Conservation (phyloP, 2,888 invertebrate species). For the Agrochola lychnidis region DNA sequence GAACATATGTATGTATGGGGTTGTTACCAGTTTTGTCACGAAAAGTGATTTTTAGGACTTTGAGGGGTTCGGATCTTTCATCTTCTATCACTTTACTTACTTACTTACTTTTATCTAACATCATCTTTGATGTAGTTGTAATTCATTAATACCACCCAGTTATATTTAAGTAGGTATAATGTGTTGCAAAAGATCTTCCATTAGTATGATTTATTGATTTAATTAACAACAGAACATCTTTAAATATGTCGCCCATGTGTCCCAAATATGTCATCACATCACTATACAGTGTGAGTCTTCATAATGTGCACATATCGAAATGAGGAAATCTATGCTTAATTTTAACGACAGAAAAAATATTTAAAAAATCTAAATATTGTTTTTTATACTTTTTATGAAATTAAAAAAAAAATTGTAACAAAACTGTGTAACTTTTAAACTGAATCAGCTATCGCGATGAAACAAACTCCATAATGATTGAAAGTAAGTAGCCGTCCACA, state of each 20-base stretch:
- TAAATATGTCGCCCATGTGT: conserved; percentile 53
- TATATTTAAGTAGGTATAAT: conserved; percentile 9
- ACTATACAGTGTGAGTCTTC: not conserved
- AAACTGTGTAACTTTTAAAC: too few species aligned
- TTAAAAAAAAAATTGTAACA: too few species aligned
- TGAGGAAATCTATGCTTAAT: too few species aligned
- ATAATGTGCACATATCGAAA: too few species aligned
- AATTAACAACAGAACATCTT: conserved; percentile 48
- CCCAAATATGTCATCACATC: conserved; percentile 31
- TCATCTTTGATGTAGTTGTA: not conserved
- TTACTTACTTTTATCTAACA: not conserved
- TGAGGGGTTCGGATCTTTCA: conserved; percentile 36
- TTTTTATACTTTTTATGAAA: too few species aligned
- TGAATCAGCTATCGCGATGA: too few species aligned
- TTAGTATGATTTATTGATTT: conserved; percentile 46
- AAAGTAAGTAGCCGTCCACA: too few species aligned
- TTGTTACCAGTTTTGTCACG: conserved; percentile 65
- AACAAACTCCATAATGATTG: too few species aligned
- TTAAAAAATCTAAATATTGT: too few species aligned
- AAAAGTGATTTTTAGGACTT: conserved; percentile 61
- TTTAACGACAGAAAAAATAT: too few species aligned
- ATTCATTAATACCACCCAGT: not conserved
- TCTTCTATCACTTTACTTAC: conserved; percentile 30
- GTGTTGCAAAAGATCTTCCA: conserved; percentile 26
- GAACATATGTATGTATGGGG: conserved; percentile 68